Evolutionary conservation across 2,113 vertebrate genomes (phyloP).

Genomic region (Microcebus lehilahytsara): DNA sequence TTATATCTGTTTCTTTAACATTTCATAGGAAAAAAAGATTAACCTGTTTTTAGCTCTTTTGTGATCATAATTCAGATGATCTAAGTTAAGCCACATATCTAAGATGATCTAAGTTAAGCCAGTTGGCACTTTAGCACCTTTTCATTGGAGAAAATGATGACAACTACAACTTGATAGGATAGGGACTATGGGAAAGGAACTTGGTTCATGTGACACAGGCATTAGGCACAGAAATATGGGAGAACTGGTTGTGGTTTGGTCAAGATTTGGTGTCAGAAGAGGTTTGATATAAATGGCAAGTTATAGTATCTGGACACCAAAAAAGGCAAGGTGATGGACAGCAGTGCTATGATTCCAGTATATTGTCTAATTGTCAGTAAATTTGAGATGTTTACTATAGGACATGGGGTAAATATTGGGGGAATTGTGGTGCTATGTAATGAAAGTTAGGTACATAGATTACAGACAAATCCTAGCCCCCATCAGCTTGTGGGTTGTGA

Average conservation of each 20-base stretch:
- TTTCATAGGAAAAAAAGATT: neutral
- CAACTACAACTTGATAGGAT: neutral
- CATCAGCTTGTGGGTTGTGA: neutral
- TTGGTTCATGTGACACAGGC: neutral
- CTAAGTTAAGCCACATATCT: neutral
- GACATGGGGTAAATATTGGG: neutral
- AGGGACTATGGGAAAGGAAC: neutral
- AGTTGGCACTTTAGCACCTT: neutral
- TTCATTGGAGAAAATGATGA: neutral
- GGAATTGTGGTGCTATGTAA: neutral
- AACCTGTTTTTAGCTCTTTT: neutral
- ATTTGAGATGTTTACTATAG: neutral
- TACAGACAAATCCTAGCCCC: neutral
- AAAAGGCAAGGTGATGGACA: neutral
- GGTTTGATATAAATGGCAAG: neutral
- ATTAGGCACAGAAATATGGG: neutral
- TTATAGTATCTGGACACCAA: neutral
- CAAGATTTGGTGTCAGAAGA: neutral
- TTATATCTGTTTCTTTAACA: neutral
- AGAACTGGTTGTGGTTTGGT: neutral
- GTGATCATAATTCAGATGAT: neutral
- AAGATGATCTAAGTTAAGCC: neutral
- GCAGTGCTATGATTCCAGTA: neutral
- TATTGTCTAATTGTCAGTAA: neutral
- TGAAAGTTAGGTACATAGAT: neutral